Percentiles rank a stretch among this genome's conserved stretches.
phyloP scores from a whole-genome alignment of 2,797 vertebrate genomes.

The Acridotheres tristis region DNA sequence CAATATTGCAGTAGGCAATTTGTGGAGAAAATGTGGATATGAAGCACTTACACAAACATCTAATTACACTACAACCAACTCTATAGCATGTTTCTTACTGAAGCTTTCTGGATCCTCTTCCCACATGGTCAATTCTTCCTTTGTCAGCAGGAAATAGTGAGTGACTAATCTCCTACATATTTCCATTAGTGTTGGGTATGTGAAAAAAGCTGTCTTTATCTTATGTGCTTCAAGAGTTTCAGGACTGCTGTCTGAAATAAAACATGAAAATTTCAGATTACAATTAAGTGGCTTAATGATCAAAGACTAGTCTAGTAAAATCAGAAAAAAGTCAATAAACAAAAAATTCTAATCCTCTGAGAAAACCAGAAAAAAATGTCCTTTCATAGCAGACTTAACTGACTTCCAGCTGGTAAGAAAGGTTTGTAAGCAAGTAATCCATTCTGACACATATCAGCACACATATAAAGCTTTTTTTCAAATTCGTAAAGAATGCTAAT shows the following conservation, averaged over 20 bases:
- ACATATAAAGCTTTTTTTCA: background rate
- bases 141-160: slow-evolving; percentile 93
- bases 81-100: slow-evolving; percentile 78
- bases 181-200: slow-evolving; percentile 91
- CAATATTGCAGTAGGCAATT: background rate
- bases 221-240: slow-evolving; percentile 95
- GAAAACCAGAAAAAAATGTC: background rate
- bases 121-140: slow-evolving; percentile 96
- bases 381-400: background rate
- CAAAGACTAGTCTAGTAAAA: background rate
- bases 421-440: background rate
- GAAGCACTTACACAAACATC: background rate
- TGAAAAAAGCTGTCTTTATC: slow-evolving; percentile 95
- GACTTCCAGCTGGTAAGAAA: background rate
- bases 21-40: background rate
- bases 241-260: slow-evolving; percentile 88
- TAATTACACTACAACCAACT: background rate
- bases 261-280: background rate
- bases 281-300: background rate
- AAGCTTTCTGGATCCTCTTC: slow-evolving; percentile 98
- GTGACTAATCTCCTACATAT: slow-evolving; percentile 93
- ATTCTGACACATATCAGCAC: background rate
- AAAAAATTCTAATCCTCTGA: background rate
- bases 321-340: background rate
- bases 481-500: background rate